Evolutionary conservation across 2,797 vertebrate species (phyloP), one percentile per base, ranked within the genome.

Genomic region (Pipistrellus kuhlii): DNA sequence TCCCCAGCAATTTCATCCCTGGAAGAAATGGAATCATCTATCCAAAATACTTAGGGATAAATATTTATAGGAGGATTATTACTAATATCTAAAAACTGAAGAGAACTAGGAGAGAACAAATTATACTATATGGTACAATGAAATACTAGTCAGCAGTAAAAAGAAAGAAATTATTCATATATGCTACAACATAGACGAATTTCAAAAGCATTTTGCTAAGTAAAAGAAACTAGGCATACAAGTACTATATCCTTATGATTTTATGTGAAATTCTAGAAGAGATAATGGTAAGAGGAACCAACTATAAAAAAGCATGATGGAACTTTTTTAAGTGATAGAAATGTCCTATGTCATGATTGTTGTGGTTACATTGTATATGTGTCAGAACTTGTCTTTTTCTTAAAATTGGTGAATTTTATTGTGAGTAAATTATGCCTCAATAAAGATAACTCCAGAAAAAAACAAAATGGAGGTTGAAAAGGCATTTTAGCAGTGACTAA

Each of bases 381-480:
- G 55, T 59, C 68, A 35, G 72, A 59, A n/a, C 18, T 53, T 87
- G n/a, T 85, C 66, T 89, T 62, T 21, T 80, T 51, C 9, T 83
- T 77, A 90, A 94, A 93, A 88, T 23, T 64, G 30, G 44, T 88
- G 21, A 66, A 30, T 85, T 76, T 83, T 75, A 77, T 30, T 44
- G 10, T 46, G 25, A 85, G 5, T 78, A 90, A 90, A 71, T 71
- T 82, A n/a, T 62, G 53, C 23, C 8, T 41, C 51, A 93, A 21
- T 85, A 38, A 94, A 83, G 68, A 88, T 78, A 5, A 73, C 71
- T 14, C 53, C 73, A 35, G 59, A 35, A 93, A 90, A 41, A 53
- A 95, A 83, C n/a, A 83, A 35, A 83, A 35, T 18, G 7, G 55
- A 93, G 17, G 10, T 86, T 91, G 57, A 62, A 71, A 87, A 90